phyloP scores from a whole-genome alignment of 2,113 vertebrate genomes.

The Petaurus breviceps region DNA sequence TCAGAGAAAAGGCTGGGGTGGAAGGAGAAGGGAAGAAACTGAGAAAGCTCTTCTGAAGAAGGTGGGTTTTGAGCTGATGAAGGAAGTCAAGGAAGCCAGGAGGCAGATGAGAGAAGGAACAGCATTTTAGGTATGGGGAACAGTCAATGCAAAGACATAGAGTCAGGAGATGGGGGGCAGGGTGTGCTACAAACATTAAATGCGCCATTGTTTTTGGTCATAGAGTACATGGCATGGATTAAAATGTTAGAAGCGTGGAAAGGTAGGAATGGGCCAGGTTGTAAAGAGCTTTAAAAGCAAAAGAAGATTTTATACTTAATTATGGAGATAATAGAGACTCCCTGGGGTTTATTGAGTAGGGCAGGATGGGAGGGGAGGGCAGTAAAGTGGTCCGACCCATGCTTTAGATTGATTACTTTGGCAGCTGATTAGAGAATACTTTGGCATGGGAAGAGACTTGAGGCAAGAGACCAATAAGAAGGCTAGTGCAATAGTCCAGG shows the following conservation, averaged over 20 bases:
- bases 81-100: too few relatives aligned
- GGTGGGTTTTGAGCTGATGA: too few relatives aligned
- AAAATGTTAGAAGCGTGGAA: too few relatives aligned
- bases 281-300: neutral
- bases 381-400: neutral
- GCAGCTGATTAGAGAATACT: neutral
- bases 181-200: neutral
- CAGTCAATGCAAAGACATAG: neutral
- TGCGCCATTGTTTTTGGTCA: neutral
- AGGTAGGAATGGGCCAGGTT: neutral
- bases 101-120: neutral
- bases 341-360: neutral
- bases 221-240: neutral
- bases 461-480: neutral
- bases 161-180: neutral
- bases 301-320: neutral
- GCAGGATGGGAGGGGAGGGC: neutral
- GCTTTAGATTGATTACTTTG: neutral
- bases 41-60: neutral
- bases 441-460: neutral
- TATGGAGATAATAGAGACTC: neutral
- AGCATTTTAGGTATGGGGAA: neutral
- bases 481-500: neutral
- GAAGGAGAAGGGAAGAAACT: neutral
- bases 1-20: neutral